Evolutionary conservation across 1,140 invertebrate species (phyloP), one percentile per base, ranked within the genome.

Genomic region (Drosophila pectinifera): DNA sequence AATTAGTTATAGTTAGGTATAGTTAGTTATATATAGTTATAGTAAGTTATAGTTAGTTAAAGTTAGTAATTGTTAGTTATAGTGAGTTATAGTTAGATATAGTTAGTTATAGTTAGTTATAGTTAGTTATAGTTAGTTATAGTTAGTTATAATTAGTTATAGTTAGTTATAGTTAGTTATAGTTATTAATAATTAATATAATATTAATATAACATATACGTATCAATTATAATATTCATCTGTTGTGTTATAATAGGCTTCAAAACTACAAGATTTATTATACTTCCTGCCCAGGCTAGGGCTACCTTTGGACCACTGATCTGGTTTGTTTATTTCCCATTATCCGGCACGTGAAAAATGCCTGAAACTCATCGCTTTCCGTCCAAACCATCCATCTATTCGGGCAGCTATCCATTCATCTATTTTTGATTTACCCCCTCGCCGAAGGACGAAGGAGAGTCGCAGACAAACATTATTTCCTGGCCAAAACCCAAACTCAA

Each of bases 381-480:
- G 8, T 28, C 16, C 11, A 2, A 11, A 22, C 43, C 65, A 70
- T 58, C 68, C 43, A 41, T 58, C 42, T 38, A 24, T 28, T 24
- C 38, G 26, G 24, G 8, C 22, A 10, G 54, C 20, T 22, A 58
- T 36, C 39, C 77, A 73, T 81, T 80, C 61, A 82, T 81, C 67
- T 73, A 78, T 76, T 73, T 82, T 82, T 82, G 79, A 81, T 82
- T 78, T 82, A 78, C 59, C 56, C 24, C 24, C 10, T 36, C 18
- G 24, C 7, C 38, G 10, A 28, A 49, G 36, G 56, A 41, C 34
- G 31, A 49, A 18, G 24, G n/a, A 65, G 59, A 82, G 82, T 73
- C 67, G 39, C 79, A 82, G 64, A 69, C 82, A 81, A 86, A 81
- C 77, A 85, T 73, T 73, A 77, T 86, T 86, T 77, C 78, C 78